Base-by-base conservation (phyloP, 2,888 invertebrate genomes). In the Eristalis pertinax region DNA sequence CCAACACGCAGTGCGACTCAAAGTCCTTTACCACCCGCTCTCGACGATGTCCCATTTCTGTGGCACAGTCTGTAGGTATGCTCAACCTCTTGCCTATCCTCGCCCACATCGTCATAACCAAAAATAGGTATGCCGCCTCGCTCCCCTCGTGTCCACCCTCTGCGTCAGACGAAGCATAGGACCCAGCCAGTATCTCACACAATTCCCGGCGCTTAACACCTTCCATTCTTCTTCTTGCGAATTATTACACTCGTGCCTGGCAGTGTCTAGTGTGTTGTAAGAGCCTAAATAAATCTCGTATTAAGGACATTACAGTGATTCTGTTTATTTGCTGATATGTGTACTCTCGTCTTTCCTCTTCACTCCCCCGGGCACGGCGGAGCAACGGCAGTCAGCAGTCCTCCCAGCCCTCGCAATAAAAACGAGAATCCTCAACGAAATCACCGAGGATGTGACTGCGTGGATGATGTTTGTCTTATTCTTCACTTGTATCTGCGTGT, bases 261-360 rank as follows among this genome's bases (percentile, higher is more conserved):
- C n/a, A 41, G 15, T 32, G 32, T 69, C 32, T 73, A 81, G 68
- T 81, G 73, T 41, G 73, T 73, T 58, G 68, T 74, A 78, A 63
- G 70, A 75, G 67, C 56, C 70, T 78, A 82, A 82, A 86, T 86
- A 86, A 86, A 86, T 82, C 78, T 82, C 74, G 13, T 64, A 86
- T 78, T 85, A 85, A 73, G 81, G 35, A 63, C 64, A 69, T 78
- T 64, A 70, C 64, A 41, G 70, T 74, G 60, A 82, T 85, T 82
- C 78, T 77, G 70, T 74, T 86, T 78, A 86, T 86, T 86, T 82
- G 78, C 72, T 85, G 79, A 80, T 79, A 80, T 58, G 38, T 68
- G 50, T 50, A 19, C 50, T 50, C 19, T 50, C 19, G 50, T 19
- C 50, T n/a, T 50, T 50, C 8, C 19, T n/a, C n/a, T 50, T 7